A percentile compares a stretch with the other conserved stretches of the same genome.
These are phyloP conservation scores for Polyodon spathula DNA, from an alignment of 2,113 vertebrate genomes.

Conservation along the genomic window DNA sequence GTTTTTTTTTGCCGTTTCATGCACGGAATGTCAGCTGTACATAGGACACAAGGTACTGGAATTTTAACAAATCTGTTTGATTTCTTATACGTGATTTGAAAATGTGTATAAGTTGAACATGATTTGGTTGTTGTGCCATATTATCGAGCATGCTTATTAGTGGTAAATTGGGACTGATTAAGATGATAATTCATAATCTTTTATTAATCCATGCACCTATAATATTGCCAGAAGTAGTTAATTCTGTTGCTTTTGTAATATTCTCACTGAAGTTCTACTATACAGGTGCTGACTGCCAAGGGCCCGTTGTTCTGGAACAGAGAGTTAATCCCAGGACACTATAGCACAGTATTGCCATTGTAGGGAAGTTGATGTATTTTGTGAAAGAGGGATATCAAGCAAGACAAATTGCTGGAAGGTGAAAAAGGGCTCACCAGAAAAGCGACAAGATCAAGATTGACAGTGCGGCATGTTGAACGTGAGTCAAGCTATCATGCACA, in stretches of 20 bases:
- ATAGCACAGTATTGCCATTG: constrained; percentile 23
- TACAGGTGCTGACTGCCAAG: background rate
- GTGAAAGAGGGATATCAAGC: constrained; percentile 18
- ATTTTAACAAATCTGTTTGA: no score
- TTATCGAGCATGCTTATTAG: no score
- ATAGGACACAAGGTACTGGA: no score
- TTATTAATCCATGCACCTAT: background rate
- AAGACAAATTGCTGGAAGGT: constrained; percentile 22
- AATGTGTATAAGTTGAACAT: no score
- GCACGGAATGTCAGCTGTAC: no score
- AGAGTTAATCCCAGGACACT: background rate
- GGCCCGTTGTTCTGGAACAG: constrained; percentile 17
- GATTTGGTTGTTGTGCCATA: no score
- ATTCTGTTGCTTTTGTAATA: constrained; percentile 14
- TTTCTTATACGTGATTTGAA: no score
- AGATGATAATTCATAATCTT: background rate
- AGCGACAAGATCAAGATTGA: constrained; percentile 5
- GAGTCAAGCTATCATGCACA: constrained; percentile 2
- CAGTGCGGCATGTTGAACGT: constrained; percentile 20
- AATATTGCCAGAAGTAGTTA: constrained; percentile 18
- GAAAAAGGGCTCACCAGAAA: constrained; percentile 5
- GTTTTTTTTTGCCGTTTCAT: no score
- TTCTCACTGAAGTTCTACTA: constrained; percentile 22
- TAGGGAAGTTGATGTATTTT: constrained; percentile 16
- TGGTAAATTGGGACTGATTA: no score